phyloP scores from a whole-genome alignment of 1,140 invertebrate species.

The Aphidius ervi region DNA sequence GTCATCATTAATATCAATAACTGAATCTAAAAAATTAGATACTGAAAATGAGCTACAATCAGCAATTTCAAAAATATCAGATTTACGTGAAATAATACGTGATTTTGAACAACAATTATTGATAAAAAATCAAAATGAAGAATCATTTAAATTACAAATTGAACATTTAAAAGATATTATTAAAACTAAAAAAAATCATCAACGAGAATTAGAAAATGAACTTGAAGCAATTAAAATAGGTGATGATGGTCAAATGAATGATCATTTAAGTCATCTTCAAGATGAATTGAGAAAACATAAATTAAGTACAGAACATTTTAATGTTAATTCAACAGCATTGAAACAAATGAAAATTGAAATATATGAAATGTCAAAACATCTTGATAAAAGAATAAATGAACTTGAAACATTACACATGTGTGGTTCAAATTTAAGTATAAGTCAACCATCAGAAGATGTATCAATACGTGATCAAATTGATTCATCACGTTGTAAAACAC shows the following conservation, averaged over 20 bases:
- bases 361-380: constrained; percentile 56
- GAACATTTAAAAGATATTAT: constrained; percentile 53
- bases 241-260: constrained; percentile 51
- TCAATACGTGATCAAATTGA: constrained; percentile 65
- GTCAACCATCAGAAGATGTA: constrained; percentile 74
- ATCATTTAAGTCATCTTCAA: constrained; percentile 50
- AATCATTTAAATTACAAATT: constrained; percentile 50
- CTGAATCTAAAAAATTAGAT: constrained; percentile 57
- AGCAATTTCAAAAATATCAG: constrained; percentile 66
- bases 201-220: constrained; percentile 55
- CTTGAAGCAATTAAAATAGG: constrained; percentile 52
- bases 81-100: constrained; percentile 70
- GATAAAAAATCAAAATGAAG: constrained; percentile 54
- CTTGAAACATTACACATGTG: constrained; percentile 65
- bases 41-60: constrained; percentile 65
- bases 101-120: constrained; percentile 71
- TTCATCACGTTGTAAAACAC: constrained; percentile 42
- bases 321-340: constrained; percentile 52
- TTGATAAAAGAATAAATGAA: constrained; percentile 65
- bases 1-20: constrained; percentile 57
- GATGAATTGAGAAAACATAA: constrained; percentile 58
- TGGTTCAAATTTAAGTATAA: constrained; percentile 57
- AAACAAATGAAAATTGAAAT: constrained; percentile 57
- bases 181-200: constrained; percentile 55
- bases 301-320: constrained; percentile 55